A percentile compares a stretch with the other conserved stretches of the same genome.
These are phyloP conservation scores for Schizotus pectinicornis DNA, from an alignment of 2,888 invertebrate species.

Conservation along the genomic window DNA sequence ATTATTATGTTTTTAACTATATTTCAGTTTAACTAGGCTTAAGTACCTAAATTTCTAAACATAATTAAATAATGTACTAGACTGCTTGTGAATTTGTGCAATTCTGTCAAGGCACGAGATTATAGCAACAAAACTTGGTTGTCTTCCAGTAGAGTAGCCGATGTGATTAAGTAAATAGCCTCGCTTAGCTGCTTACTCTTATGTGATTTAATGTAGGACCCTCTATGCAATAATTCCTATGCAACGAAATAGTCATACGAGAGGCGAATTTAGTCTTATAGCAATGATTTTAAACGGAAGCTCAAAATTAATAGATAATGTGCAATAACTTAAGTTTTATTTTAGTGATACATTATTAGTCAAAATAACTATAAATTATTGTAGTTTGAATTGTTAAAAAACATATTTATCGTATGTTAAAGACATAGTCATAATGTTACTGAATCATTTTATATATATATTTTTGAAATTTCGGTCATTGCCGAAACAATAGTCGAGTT, in stretches of 20 bases:
- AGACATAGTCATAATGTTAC: slow-evolving; percentile 30
- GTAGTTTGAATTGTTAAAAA: slow-evolving; percentile 35
- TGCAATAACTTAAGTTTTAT: slow-evolving; percentile 40
- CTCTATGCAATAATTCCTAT: slow-evolving; percentile 31
- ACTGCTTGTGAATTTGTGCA: slow-evolving; percentile 33
- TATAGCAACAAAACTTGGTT: slow-evolving; percentile 42
- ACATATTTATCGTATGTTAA: slow-evolving; percentile 32
- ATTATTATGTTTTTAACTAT: slow-evolving; percentile 36
- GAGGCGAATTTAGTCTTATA: background rate
- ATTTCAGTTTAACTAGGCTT: slow-evolving; percentile 33
- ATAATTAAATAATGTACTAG: slow-evolving; percentile 18
- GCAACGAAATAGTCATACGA: slow-evolving; percentile 38
- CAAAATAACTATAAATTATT: slow-evolving; percentile 39
- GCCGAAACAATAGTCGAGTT: slow-evolving; percentile 38
- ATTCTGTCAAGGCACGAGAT: slow-evolving; percentile 22
- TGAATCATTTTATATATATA: slow-evolving; percentile 28
- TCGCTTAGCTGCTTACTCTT: slow-evolving; percentile 36
- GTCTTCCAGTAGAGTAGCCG: slow-evolving; percentile 41
- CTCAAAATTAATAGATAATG: slow-evolving; percentile 41
- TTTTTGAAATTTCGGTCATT: slow-evolving; percentile 17
- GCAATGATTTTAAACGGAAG: slow-evolving; percentile 21
- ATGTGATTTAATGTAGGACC: slow-evolving; percentile 29
- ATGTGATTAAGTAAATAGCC: slow-evolving; percentile 31
- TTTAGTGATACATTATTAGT: slow-evolving; percentile 41
- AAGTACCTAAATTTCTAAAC: slow-evolving; percentile 26